phyloP scores from a whole-genome alignment of 2,113 vertebrate genomes.

The Mus spicilegus region DNA sequence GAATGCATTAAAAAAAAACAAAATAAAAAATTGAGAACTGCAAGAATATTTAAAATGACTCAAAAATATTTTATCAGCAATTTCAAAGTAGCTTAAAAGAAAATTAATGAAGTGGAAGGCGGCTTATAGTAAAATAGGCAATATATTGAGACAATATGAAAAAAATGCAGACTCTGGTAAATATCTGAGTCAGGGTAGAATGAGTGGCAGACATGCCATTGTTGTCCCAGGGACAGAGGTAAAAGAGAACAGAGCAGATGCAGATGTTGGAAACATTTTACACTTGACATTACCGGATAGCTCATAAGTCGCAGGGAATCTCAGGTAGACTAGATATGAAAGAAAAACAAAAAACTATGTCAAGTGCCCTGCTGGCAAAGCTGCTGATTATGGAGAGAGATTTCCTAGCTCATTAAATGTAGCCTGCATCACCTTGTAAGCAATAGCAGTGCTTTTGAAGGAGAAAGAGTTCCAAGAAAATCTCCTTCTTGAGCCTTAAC shows the following conservation, averaged over 20 bases:
- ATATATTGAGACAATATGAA: not conserved
- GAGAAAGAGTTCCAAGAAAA: not conserved
- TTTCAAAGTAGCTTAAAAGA: not conserved
- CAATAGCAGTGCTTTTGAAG: not conserved
- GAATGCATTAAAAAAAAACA: not conserved
- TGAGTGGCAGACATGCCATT: rapidly evolving
- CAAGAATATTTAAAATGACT: not conserved
- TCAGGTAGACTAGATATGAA: not conserved
- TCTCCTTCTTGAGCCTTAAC: not conserved
- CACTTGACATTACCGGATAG: not conserved
- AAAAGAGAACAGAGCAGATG: not conserved
- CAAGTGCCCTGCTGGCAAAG: no score
- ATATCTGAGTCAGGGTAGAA: not conserved
- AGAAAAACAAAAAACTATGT: not conserved
- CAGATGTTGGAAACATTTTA: not conserved
- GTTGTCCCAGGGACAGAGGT: no score
- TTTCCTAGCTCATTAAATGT: not conserved
- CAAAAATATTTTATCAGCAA: not conserved
- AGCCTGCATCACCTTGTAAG: not conserved
- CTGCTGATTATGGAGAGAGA: rapidly evolving
- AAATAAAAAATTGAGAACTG: not conserved
- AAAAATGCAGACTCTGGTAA: not conserved
- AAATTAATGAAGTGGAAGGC: not conserved
- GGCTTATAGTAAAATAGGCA: not conserved
- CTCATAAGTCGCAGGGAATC: not conserved